Evolutionary conservation across 2,113 vertebrate genomes (phyloP).

Genomic region (Gopherus flavomarginatus): DNA sequence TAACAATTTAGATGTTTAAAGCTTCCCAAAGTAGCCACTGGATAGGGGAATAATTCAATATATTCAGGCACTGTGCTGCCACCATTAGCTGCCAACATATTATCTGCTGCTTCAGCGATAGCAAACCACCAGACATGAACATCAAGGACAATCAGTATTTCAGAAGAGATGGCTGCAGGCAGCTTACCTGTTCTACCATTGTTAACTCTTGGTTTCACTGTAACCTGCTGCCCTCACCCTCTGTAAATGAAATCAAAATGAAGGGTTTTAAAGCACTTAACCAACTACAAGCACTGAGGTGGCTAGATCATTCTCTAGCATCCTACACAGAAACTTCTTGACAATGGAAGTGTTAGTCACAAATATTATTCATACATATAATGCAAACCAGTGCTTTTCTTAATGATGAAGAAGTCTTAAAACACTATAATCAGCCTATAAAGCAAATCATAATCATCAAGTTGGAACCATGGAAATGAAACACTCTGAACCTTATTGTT

Average conservation of each 20-base stretch:
- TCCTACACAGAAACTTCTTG: not conserved
- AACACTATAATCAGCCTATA: not conserved
- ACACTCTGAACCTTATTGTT: not conserved
- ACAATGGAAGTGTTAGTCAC: not conserved
- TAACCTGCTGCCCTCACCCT: not conserved
- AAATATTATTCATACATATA: not conserved
- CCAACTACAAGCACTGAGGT: not conserved
- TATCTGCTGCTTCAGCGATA: not conserved
- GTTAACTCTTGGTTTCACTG: slow-evolving; percentile 12
- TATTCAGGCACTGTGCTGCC: not conserved
- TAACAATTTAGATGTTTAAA: not conserved
- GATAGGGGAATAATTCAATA: slow-evolving; percentile 23
- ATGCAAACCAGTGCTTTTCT: not conserved
- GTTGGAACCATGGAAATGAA: not conserved
- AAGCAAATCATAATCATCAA: not conserved
- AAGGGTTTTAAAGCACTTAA: not conserved
- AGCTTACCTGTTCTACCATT: slow-evolving; percentile 26
- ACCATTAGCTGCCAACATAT: not conserved
- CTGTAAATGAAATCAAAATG: slow-evolving; percentile 22
- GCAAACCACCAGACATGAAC: slow-evolving; percentile 34
- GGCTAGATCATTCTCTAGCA: not conserved
- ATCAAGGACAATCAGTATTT: slow-evolving; percentile 43
- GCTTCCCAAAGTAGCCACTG: not conserved
- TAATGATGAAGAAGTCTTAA: not conserved
- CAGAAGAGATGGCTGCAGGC: slow-evolving; percentile 26